phyloP scores from a whole-genome alignment of 2,888 invertebrate species.

The Cosmorhoe ocellata region DNA sequence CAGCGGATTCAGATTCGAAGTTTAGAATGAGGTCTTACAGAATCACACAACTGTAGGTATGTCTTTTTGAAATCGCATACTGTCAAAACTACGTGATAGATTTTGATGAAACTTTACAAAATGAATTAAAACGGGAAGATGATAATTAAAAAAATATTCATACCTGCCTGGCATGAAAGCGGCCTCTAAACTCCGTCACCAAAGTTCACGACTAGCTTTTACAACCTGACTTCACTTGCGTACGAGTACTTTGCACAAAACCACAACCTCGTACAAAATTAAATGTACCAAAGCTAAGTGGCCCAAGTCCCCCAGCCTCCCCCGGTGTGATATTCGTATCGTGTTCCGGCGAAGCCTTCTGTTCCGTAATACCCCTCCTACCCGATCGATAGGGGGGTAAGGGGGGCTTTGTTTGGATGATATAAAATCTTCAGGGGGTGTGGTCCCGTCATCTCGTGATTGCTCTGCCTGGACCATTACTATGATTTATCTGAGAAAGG shows the following conservation, averaged over 20 bases:
- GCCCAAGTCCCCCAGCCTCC: constrained; percentile 43
- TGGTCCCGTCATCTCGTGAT: constrained; percentile 54
- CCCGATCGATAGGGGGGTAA: constrained; percentile 36
- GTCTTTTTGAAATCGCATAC: too few relatives aligned
- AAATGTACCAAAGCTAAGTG: constrained; percentile 41
- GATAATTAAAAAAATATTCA: too few relatives aligned
- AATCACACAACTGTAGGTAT: too few relatives aligned
- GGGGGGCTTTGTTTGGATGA: constrained; percentile 68
- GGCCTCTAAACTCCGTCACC: too few relatives aligned
- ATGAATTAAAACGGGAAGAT: too few relatives aligned
- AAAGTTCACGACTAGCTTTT: too few relatives aligned
- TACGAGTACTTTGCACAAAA: neutral
- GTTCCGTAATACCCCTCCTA: constrained; percentile 37
- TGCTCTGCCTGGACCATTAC: constrained; percentile 50
- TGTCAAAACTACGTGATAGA: too few relatives aligned
- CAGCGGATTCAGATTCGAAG: too few relatives aligned
- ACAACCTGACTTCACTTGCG: too few relatives aligned
- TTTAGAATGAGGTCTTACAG: too few relatives aligned
- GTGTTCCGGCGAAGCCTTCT: constrained; percentile 47
- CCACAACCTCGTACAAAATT: constrained; percentile 19
- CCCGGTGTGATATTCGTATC: constrained; percentile 47
- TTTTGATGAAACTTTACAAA: too few relatives aligned
- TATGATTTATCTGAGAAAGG: constrained; percentile 49
- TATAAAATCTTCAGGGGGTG: constrained; percentile 74
- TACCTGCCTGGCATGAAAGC: too few relatives aligned